Evolutionary conservation across 2,113 vertebrate genomes (phyloP).

Genomic region (Grammomys surdaster): DNA sequence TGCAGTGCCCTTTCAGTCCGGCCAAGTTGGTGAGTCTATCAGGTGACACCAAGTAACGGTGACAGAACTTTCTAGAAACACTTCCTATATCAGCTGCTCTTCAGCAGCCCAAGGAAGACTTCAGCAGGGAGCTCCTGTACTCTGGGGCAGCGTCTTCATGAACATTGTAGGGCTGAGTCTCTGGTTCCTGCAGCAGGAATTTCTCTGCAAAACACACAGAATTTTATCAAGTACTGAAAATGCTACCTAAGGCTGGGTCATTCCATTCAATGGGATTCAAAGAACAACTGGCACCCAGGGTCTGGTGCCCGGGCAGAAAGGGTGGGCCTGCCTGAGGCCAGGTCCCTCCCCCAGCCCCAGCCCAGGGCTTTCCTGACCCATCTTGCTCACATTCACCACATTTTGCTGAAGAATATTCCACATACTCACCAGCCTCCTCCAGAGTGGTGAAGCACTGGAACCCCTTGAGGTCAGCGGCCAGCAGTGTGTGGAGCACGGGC

Average conservation of each 20-base stretch:
- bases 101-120: rapidly evolving
- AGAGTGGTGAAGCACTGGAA: constrained; percentile 81
- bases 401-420: rapidly evolving
- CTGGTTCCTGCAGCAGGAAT: constrained; percentile 28
- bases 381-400: rapidly evolving
- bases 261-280: not conserved
- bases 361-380: not conserved
- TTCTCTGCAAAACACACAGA: constrained; percentile 68
- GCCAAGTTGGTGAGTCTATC: rapidly evolving
- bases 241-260: not conserved
- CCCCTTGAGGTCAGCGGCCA: constrained; percentile 83
- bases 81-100: rapidly evolving
- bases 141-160: not conserved
- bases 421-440: constrained; percentile 85
- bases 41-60: not conserved
- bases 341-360: not conserved
- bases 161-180: not conserved
- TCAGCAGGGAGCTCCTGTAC: constrained; percentile 9
- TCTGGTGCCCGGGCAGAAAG: not conserved
- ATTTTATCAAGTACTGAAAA: not conserved
- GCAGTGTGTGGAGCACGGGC: constrained; percentile 83
- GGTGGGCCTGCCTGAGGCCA: no score
- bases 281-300: not conserved
- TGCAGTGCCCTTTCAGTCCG: not conserved
- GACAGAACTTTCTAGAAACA: not conserved